Base-by-base conservation (phyloP, 2,888 invertebrate species). In the Leptura quadrifasciata region DNA sequence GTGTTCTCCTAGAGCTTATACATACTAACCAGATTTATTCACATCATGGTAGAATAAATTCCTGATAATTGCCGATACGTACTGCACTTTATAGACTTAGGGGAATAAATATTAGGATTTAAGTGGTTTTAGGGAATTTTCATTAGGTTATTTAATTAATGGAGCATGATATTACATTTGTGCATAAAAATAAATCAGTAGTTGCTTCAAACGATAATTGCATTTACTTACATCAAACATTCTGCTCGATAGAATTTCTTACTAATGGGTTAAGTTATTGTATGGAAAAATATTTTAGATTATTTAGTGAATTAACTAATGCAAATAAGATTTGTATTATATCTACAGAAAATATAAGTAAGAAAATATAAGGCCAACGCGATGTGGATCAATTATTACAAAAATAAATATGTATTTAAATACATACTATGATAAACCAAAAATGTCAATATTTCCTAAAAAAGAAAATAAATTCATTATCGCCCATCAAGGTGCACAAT, bases 61-160 rank as follows among this genome's bases (percentile, higher is more conserved):
- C 57, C 18, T 58, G 21, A 31, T 61, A 71, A 71, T 71, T 18
- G 71, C 71, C 47, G 24, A 60, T 71, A 71, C 47, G 24, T 15
- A 39, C 15, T 71, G 60, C 61, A 71, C 27, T 71, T 71, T 71
- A 71, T 71, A 39, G 39, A 20, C 20, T 15, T 17, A 12, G 35
- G 39, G 58, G 71, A 60, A 47, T n/a, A 21, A 64, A 74, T 60
- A 57, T 69, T 57, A 61, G 20, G 15, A 57, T 31, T 60, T 47
- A 74, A 77, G 77, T 72, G 77, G 77, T 75, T 77, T 71, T 77
- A 61, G 72, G 71, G 74, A 75, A 77, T 77, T 77, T 77, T 77
- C 77, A 77, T 77, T 77, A 73, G 70, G 39, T 71, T 72, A 75
- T 75, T 77, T 77, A 75, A 71, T 77, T 71, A 77, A 77, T 77